Conservation (phyloP, 2,888 invertebrate genomes). For the Actias luna region DNA sequence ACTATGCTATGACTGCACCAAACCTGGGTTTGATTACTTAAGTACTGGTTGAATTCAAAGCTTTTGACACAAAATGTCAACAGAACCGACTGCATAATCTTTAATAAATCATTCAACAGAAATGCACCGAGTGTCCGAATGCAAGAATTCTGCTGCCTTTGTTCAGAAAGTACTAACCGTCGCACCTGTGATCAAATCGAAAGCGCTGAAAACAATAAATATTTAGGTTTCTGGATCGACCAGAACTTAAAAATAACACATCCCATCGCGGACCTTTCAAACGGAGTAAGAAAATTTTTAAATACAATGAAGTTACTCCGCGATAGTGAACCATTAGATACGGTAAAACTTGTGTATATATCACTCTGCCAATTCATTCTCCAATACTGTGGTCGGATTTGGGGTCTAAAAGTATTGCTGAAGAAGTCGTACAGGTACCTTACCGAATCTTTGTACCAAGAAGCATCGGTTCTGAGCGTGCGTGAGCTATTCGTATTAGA, state of each 20-base stretch:
- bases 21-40: background rate
- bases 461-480: background rate
- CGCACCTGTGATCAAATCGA: background rate
- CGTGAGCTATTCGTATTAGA: background rate
- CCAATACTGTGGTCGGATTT: background rate
- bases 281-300: background rate
- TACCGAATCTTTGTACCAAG: background rate
- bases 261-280: background rate
- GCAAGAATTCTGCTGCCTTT: background rate
- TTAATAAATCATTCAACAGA: background rate
- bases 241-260: background rate
- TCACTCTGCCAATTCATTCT: background rate
- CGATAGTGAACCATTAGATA: background rate
- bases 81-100: too few relatives aligned
- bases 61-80: too few relatives aligned
- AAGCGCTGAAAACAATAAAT: background rate
- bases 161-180: background rate
- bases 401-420: slow-evolving; percentile 3
- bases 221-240: slow-evolving; percentile 6
- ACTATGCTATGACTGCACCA: background rate
- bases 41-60: too few relatives aligned
- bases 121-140: background rate
- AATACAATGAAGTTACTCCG: background rate
- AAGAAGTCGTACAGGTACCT: background rate
- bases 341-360: background rate